phyloP scores from a whole-genome alignment of 2,888 invertebrate species.

The Megamerina dolium region DNA sequence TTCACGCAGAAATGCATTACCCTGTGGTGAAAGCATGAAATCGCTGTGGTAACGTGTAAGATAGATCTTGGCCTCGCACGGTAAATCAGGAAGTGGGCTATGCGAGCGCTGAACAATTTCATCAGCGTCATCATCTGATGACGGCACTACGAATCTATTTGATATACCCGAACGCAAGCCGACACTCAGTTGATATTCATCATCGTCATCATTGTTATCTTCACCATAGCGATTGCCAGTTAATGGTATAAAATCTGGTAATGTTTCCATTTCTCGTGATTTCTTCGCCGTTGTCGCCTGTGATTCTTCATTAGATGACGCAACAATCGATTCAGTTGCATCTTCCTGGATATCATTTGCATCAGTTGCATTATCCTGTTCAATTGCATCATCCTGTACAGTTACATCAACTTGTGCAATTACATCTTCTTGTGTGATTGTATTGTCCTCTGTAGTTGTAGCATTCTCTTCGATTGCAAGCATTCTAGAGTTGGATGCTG shows the following conservation, averaged over 20 bases:
- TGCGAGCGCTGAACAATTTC: not conserved
- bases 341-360: too few relatives aligned
- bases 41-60: conserved; percentile 51
- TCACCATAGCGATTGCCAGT: conserved; percentile 10
- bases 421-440: not conserved
- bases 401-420: not conserved
- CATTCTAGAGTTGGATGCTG: too few relatives aligned
- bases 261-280: conserved; percentile 27
- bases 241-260: conserved; percentile 44
- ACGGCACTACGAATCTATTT: conserved; percentile 30
- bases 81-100: conserved; percentile 22
- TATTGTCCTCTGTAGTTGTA: not conserved
- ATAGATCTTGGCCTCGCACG: conserved; percentile 51
- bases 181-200: too few relatives aligned
- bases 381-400: not conserved
- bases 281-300: conserved; percentile 7
- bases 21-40: conserved; percentile 51
- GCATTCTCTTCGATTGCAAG: not conserved
- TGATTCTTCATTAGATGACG: too few relatives aligned
- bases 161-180: conserved; percentile 28
- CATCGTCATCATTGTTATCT: conserved; percentile 11
- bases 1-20: conserved; percentile 50
- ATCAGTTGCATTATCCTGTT: not conserved
- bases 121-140: conserved; percentile 19
- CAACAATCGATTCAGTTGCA: conserved; percentile 1